phyloP scores from a whole-genome alignment of 2,888 invertebrate genomes.

The Drosophila limbata region DNA sequence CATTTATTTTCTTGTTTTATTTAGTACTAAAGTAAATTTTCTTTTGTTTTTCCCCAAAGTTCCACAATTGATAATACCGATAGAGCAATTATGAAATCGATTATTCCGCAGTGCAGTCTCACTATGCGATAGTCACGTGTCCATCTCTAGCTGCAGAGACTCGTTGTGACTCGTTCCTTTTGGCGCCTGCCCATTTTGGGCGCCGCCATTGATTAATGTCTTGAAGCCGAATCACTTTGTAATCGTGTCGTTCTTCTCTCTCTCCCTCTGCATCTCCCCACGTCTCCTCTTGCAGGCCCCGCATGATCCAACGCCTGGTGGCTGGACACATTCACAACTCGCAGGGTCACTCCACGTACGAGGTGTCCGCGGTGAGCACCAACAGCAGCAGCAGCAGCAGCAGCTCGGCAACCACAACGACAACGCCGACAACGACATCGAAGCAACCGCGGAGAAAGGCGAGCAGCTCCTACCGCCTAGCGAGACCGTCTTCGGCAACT shows the following conservation, averaged over 20 bases:
- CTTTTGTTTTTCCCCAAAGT: no score
- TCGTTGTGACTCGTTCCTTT: slow-evolving; percentile 8
- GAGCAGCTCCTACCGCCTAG: slow-evolving; percentile 75
- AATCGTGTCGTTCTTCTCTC: slow-evolving; percentile 2
- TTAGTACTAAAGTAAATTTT: no score
- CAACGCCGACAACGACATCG: slow-evolving; percentile 8
- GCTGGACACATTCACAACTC: slow-evolving; percentile 88
- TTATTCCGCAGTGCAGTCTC: neutral
- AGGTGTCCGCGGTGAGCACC: slow-evolving; percentile 76
- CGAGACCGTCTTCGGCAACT: slow-evolving; percentile 28
- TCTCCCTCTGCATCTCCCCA: neutral
- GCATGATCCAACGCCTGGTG: slow-evolving; percentile 89
- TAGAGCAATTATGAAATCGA: neutral
- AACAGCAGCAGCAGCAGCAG: slow-evolving; percentile 67
- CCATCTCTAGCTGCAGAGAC: slow-evolving; percentile 3
- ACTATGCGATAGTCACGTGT: neutral
- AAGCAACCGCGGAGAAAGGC: slow-evolving; percentile 60
- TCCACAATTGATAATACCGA: no score
- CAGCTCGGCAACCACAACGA: slow-evolving; percentile 20
- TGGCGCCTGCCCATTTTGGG: slow-evolving; percentile 46
- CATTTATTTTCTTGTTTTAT: no score
- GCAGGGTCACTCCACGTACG: slow-evolving; percentile 78
- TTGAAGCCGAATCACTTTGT: neutral
- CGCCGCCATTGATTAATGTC: slow-evolving; percentile 45
- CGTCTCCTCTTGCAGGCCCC: slow-evolving; percentile 77